These are phyloP conservation scores for Archivesica marissinica DNA, from an alignment of 1,140 invertebrate species.

Conservation along the genomic window DNA sequence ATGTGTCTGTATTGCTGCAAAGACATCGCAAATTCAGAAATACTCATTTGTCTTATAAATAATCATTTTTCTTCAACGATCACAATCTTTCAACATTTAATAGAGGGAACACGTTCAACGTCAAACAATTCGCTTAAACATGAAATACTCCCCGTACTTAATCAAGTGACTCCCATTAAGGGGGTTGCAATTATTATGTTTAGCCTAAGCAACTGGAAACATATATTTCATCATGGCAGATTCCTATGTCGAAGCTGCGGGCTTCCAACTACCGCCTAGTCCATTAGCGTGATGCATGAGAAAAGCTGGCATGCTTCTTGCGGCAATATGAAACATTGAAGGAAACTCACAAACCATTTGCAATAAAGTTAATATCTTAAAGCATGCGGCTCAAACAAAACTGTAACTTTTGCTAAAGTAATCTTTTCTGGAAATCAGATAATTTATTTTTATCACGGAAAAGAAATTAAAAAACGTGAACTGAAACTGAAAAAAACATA, in stretches of 20 bases:
- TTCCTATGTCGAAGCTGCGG: constrained; percentile 19
- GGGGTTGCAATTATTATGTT: constrained; percentile 34
- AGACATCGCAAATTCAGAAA: background rate
- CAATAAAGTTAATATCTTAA: constrained; percentile 24
- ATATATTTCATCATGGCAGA: constrained; percentile 28
- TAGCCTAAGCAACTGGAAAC: constrained; percentile 36
- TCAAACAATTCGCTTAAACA: constrained; percentile 43
- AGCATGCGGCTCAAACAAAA: background rate
- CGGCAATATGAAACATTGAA: background rate
- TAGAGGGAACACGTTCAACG: constrained; percentile 14
- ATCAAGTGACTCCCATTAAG: constrained; percentile 37
- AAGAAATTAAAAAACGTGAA: no score
- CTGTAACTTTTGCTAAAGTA: no score
- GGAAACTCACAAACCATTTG: background rate
- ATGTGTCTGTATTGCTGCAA: background rate
- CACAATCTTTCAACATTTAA: constrained; percentile 45
- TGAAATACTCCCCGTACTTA: constrained; percentile 36
- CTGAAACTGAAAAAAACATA: no score
- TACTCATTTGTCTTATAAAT: background rate
- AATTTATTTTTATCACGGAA: no score
- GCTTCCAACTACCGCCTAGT: background rate
- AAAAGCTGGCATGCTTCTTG: constrained; percentile 19
- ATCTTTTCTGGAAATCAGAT: no score
- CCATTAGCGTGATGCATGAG: constrained; percentile 8
- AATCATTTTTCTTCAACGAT: constrained; percentile 34